Conservation (phyloP, 2,113 vertebrate species). For the Pelodiscus sinensis region DNA sequence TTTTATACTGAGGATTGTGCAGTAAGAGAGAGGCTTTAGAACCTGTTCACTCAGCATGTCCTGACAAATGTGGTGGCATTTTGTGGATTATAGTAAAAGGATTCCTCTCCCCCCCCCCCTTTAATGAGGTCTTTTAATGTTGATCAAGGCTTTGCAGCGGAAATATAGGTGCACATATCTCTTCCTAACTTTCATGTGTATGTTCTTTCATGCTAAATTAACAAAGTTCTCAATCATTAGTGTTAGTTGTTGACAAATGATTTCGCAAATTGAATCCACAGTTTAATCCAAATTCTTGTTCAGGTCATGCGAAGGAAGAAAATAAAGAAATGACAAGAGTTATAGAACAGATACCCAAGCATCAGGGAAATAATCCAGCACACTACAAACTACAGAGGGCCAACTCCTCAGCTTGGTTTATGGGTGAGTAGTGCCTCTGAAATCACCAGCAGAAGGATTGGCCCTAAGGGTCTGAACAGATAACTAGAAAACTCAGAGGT, state of each 20-base stretch:
- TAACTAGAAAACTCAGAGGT: too few relatives aligned
- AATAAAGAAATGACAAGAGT: too few relatives aligned
- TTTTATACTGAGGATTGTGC: too few relatives aligned
- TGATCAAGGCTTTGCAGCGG: not conserved
- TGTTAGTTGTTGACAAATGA: too few relatives aligned
- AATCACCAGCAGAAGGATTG: too few relatives aligned
- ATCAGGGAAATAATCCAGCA: fast-evolving
- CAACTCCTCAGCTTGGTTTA: not conserved
- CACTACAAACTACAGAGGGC: not conserved
- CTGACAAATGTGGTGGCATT: not conserved
- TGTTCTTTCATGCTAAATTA: too few relatives aligned
- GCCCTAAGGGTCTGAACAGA: too few relatives aligned
- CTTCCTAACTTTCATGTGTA: not conserved
- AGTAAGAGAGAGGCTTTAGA: not conserved
- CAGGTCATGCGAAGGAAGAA: not conserved
- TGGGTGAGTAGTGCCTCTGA: too few relatives aligned
- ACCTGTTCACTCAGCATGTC: not conserved
- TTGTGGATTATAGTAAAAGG: fast-evolving
- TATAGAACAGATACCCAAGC: not conserved
- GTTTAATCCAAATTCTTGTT: not conserved
- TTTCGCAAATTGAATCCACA: not conserved
- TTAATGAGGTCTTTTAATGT: not conserved
- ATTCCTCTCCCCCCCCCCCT: not conserved
- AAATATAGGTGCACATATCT: fast-evolving
- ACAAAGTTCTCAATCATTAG: too few relatives aligned